Base-by-base conservation (phyloP, 2,888 invertebrate genomes). In the Mythimna loreyi region DNA sequence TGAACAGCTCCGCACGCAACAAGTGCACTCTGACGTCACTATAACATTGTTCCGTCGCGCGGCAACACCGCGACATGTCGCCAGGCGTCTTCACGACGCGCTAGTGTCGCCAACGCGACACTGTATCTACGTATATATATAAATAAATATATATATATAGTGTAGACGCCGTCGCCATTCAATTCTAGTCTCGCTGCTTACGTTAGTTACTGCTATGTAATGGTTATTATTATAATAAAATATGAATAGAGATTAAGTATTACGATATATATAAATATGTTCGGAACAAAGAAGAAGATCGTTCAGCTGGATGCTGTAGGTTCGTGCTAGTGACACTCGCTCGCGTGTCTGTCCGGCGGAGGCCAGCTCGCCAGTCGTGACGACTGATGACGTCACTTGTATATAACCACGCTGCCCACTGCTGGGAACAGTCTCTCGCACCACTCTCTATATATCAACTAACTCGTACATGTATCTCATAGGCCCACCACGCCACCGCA, bases 131-230 rank as follows among this genome's bases (percentile, higher is more conserved):
- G 57, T 83, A 84, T 84, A 78, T 84, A 89, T 90, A 87, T 89
- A 87, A 81, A 86, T 86, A 87, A 86, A 88, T 82, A 87, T 85
- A 90, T 79, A 59, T 72, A 55, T 60, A 52, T 70, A 71, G 90
- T 91, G 89, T 93, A 93, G 93, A 90, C 90, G 94, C 94, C 94
- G 93, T 93, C 91, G 94, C 94, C 94, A 94, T 94, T 89, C 89
- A 88, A 92, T 87, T 95, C 94, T 95, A 95, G 95, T 94, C 95
- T 90, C 78, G 92, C 93, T 91, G 91, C 91, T 91, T 94, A 40
- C 40, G 40, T 40, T 40, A 94, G 92, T 88, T 85, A 75, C 81
- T 86, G 90, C 89, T 92, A 92, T 90, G 89, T 92, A 92, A 92
- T 91, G 85, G 88, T 89, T 87, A 89, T 86, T 85, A 85, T 81